These are phyloP conservation scores for Cheilosia vulpina DNA, from an alignment of 2,888 invertebrate species.

Conservation along the genomic window DNA sequence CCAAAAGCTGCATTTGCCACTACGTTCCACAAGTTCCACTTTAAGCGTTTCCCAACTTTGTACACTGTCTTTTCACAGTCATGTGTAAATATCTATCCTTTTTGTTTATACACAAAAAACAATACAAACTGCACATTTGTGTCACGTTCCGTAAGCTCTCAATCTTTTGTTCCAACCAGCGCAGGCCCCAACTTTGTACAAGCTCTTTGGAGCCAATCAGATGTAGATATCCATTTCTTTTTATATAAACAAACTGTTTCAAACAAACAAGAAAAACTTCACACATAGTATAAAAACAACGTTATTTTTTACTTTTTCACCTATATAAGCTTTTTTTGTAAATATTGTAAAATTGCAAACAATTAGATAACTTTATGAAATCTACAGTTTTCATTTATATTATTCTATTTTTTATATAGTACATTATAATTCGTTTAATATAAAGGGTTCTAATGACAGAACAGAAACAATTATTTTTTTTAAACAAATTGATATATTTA, in stretches of 20 bases:
- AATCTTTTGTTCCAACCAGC: conserved; percentile 1
- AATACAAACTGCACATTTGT: background rate
- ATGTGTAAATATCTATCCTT: conserved; percentile 44
- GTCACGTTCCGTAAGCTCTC: background rate
- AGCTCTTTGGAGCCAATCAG: conserved; percentile 38
- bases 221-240: conserved; percentile 51
- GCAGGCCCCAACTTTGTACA: conserved; percentile 52
- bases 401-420: conserved; percentile 16
- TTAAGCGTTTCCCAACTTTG: conserved; percentile 18
- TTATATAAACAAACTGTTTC: conserved; percentile 7
- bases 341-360: conserved; percentile 69
- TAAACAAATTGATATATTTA: conserved; percentile 10
- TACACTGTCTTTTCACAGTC: conserved; percentile 40
- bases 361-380: conserved; percentile 31
- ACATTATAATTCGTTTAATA: conserved; percentile 30
- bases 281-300: conserved; percentile 30
- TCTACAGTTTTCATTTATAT: conserved; percentile 16
- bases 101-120: background rate
- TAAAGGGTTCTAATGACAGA: conserved; percentile 15
- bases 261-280: conserved; percentile 21
- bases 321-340: conserved; percentile 61
- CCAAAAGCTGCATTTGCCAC: background rate
- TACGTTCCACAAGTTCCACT: conserved; percentile 5
- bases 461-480: conserved; percentile 13
- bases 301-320: conserved; percentile 61